Evolutionary conservation across 1,140 invertebrate species (phyloP).

Genomic region (Zaprionus davidi): DNA sequence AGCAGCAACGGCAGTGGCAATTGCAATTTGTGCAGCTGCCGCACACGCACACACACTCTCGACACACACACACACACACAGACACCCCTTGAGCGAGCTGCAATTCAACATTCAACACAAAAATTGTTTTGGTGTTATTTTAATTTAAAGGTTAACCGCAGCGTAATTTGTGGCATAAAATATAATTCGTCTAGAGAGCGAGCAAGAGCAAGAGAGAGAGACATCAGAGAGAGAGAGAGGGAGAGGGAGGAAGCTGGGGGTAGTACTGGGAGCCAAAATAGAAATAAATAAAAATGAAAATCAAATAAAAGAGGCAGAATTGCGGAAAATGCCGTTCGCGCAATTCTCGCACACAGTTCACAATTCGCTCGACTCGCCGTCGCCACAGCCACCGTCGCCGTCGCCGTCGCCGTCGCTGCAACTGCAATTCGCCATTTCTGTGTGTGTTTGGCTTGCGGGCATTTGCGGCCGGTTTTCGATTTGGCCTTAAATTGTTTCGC

Average conservation of each 20-base stretch:
- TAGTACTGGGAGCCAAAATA: slow-evolving; percentile 4
- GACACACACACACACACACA: slow-evolving; percentile 14
- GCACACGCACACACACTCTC: slow-evolving; percentile 23
- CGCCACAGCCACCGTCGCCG: neutral
- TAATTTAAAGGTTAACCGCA: slow-evolving; percentile 83
- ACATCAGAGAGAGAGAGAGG: slow-evolving; percentile 14
- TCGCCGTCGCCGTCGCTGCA: neutral
- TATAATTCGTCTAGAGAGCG: slow-evolving; percentile 76
- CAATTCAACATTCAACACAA: slow-evolving; percentile 67
- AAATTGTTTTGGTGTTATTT: slow-evolving; percentile 83
- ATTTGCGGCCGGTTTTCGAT: slow-evolving; percentile 44
- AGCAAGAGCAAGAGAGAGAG: slow-evolving; percentile 12
- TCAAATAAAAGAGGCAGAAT: slow-evolving; percentile 39
- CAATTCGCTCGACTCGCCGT: slow-evolving; percentile 10
- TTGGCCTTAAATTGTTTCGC: slow-evolving; percentile 43
- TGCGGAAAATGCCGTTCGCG: slow-evolving; percentile 29
- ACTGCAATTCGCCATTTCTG: slow-evolving; percentile 32
- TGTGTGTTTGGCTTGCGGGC: slow-evolving; percentile 22
- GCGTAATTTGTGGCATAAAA: slow-evolving; percentile 83
- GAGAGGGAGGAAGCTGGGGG: slow-evolving; percentile 1
- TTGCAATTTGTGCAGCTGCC: slow-evolving; percentile 78
- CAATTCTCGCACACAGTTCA: neutral
- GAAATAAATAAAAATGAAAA: slow-evolving; percentile 40
- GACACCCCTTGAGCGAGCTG: slow-evolving; percentile 36
- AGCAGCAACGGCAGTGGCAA: slow-evolving; percentile 41